Evolutionary conservation across 2,888 invertebrate species (phyloP).

Genomic region (Tridacna crocea): DNA sequence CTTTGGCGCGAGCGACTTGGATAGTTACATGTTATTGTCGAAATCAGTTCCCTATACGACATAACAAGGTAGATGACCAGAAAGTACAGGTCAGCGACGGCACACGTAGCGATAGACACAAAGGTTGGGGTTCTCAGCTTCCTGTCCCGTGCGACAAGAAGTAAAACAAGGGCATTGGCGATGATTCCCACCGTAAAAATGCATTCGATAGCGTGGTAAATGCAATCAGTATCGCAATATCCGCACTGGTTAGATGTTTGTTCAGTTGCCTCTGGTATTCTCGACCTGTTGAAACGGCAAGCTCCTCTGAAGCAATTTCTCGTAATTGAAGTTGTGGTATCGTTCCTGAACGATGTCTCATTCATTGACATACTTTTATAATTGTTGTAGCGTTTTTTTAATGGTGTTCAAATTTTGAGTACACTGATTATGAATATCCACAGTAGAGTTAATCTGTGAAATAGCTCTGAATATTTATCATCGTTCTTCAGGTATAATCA

Average conservation of each 20-base stretch:
- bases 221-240: slow-evolving; percentile 32
- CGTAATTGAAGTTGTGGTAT: too few relatives aligned
- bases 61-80: slow-evolving; percentile 22
- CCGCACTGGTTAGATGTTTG: slow-evolving; percentile 22
- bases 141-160: slow-evolving; percentile 30
- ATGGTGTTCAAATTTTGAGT: too few relatives aligned
- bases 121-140: slow-evolving; percentile 44
- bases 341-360: too few relatives aligned
- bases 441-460: too few relatives aligned
- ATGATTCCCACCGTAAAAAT: slow-evolving; percentile 39
- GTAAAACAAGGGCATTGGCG: slow-evolving; percentile 52
- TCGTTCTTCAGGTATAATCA: too few relatives aligned
- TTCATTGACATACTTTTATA: too few relatives aligned
- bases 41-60: slow-evolving; percentile 34
- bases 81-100: slow-evolving; percentile 43
- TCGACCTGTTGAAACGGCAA: too few relatives aligned
- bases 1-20: not conserved
- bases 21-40: slow-evolving; percentile 24
- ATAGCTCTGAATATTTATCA: too few relatives aligned
- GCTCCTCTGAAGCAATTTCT: too few relatives aligned
- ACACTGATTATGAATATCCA: too few relatives aligned
- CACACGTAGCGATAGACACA: slow-evolving; percentile 44
- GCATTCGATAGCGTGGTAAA: slow-evolving; percentile 40
- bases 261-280: too few relatives aligned
- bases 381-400: too few relatives aligned